These are phyloP conservation scores for Clistopyga incitator DNA, from an alignment of 2,888 invertebrate genomes.

Conservation along the genomic window DNA sequence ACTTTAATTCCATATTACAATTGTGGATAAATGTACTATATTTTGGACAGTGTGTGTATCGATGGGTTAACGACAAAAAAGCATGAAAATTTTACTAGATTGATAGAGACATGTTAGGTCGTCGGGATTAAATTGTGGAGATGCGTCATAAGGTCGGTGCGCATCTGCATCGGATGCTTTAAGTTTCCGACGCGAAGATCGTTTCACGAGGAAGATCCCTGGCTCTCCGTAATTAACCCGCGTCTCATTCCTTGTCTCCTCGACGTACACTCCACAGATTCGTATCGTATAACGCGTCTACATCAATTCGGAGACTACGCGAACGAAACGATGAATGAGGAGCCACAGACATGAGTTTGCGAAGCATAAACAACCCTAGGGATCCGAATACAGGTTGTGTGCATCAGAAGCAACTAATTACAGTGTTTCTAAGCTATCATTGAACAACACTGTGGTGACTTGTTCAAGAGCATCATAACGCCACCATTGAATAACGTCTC, in stretches of 20 bases:
- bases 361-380: not conserved
- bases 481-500: not conserved
- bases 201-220: not conserved
- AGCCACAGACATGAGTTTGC: conserved; percentile 1
- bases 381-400: not conserved
- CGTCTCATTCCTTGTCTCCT: conserved; percentile 19
- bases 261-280: conserved; percentile 19
- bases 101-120: not conserved
- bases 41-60: too few species aligned
- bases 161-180: conserved; percentile 29
- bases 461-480: not conserved
- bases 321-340: conserved; percentile 35
- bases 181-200: conserved; percentile 11
- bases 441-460: not conserved
- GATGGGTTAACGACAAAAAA: not conserved
- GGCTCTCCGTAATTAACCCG: conserved; percentile 32
- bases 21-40: too few species aligned
- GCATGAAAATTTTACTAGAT: not conserved
- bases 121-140: conserved; percentile 18
- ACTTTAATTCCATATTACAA: too few species aligned
- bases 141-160: not conserved
- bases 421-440: not conserved
- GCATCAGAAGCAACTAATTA: conserved; percentile 2
- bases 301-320: conserved; percentile 8
- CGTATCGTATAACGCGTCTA: conserved; percentile 18